Conservation (phyloP, 1,140 invertebrate species). For the Cydia pomonella region DNA sequence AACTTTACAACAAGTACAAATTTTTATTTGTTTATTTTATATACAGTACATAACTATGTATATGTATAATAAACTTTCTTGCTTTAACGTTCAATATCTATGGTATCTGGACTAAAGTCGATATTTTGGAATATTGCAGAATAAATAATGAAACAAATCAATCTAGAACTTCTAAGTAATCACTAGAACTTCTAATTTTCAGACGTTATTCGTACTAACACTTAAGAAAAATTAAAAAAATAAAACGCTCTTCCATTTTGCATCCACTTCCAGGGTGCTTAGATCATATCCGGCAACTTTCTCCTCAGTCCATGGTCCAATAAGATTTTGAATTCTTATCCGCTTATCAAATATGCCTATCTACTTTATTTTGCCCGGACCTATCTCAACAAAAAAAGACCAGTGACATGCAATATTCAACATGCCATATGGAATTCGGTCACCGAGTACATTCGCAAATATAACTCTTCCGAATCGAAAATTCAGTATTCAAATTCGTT, state of each 20-base stretch:
- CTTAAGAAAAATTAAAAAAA: too few relatives aligned
- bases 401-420: slow-evolving; percentile 25
- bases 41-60: too few relatives aligned
- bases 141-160: too few relatives aligned
- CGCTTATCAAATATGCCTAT: too few relatives aligned
- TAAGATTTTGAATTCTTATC: too few relatives aligned
- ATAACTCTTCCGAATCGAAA: slow-evolving; percentile 55
- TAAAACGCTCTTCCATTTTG: neutral
- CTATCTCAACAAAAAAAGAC: slow-evolving; percentile 25
- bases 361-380: neutral
- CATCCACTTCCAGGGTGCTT: neutral
- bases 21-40: neutral
- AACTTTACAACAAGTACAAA: neutral
- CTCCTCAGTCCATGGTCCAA: neutral
- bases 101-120: too few relatives aligned
- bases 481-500: slow-evolving; percentile 73
- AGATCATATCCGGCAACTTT: neutral
- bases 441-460: neutral
- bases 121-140: too few relatives aligned
- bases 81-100: too few relatives aligned
- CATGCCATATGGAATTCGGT: slow-evolving; percentile 24
- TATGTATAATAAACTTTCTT: too few relatives aligned
- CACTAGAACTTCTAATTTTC: neutral
- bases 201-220: neutral
- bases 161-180: neutral